Percentiles rank a stretch among this genome's conserved stretches.
phyloP scores from a whole-genome alignment of 2,113 vertebrate genomes.

The Saguinus imperator region DNA sequence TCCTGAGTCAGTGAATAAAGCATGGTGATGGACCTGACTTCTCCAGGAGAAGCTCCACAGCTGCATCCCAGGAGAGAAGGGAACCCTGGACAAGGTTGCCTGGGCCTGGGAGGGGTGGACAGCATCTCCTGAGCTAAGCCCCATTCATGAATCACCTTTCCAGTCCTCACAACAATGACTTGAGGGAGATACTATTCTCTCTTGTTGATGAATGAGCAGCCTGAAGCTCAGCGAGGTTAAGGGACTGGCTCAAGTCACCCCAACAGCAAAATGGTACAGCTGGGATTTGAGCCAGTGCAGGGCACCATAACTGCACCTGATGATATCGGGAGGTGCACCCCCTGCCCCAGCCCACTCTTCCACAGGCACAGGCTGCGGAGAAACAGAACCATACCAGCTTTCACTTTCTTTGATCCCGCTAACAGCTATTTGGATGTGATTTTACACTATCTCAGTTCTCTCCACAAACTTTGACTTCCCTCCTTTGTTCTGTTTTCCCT shows the following conservation, averaged over 20 bases:
- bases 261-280: neutral
- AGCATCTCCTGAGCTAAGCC: neutral
- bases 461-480: neutral
- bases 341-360: neutral
- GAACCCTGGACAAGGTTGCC: neutral
- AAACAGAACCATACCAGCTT: neutral
- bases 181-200: neutral
- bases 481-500: neutral
- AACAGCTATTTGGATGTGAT: neutral
- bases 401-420: neutral
- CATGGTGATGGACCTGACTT: neutral
- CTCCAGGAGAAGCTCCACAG: neutral
- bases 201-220: neutral
- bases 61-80: neutral
- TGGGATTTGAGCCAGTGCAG: neutral
- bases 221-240: neutral
- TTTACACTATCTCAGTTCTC: neutral
- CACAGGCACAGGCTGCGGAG: neutral
- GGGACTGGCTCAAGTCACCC: neutral
- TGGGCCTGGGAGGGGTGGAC: neutral
- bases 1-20: neutral
- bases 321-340: neutral
- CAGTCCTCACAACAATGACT: neutral
- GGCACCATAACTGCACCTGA: no score
- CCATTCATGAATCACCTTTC: rapidly evolving